phyloP scores from a whole-genome alignment of 2,797 vertebrate species.

The Botia almorhae region DNA sequence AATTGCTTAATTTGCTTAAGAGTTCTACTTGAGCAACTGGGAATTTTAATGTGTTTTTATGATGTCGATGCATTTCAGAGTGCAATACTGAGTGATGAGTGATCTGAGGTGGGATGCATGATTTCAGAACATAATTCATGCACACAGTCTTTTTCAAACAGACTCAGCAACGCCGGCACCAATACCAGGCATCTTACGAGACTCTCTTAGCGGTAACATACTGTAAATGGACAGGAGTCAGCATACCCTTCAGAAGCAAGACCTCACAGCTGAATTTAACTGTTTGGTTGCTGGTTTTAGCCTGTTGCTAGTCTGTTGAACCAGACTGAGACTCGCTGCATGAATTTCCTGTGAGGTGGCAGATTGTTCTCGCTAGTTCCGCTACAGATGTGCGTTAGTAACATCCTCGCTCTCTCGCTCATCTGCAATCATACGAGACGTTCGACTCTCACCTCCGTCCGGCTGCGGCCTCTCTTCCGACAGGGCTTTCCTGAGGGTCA shows the following conservation, averaged over 20 bases:
- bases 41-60: conserved; percentile 31
- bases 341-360: conserved; percentile 71
- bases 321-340: conserved; percentile 67
- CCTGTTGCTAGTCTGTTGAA: conserved; percentile 60
- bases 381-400: conserved; percentile 81
- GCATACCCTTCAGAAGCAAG: background rate
- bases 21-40: conserved; percentile 29
- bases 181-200: conserved; percentile 48
- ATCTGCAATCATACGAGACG: conserved; percentile 71
- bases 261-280: background rate
- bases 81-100: conserved; percentile 52
- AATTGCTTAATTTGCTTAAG: conserved; percentile 25
- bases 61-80: conserved; percentile 16
- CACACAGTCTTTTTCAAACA: conserved; percentile 61
- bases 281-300: conserved; percentile 62
- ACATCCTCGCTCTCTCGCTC: conserved; percentile 60
- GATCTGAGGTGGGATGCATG: conserved; percentile 69
- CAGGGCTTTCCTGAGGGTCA: conserved; percentile 97
- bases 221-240: no score
- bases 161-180: conserved; percentile 61
- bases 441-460: conserved; percentile 86
- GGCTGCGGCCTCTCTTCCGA: conserved; percentile 94
- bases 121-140: conserved; percentile 72
- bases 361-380: conserved; percentile 57
- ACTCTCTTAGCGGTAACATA: background rate